Percentiles rank a stretch among this genome's conserved stretches.
phyloP scores from a whole-genome alignment of 1,140 invertebrate species.

The Drosophila truncata region DNA sequence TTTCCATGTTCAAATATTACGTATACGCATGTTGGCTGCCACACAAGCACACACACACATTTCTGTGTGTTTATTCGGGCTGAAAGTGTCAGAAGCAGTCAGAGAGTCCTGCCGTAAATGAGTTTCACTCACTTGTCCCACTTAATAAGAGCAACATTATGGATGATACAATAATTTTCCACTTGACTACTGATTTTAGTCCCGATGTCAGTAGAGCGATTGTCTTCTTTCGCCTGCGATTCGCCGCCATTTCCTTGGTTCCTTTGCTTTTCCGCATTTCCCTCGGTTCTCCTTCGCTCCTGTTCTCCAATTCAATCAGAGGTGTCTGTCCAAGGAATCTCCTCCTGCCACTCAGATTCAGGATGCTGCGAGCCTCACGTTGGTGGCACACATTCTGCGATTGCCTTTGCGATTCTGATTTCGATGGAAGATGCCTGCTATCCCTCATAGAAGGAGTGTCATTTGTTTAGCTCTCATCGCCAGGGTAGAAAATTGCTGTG shows the following conservation, averaged over 20 bases:
- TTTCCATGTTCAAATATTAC: conserved; percentile 29
- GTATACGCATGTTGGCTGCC: conserved; percentile 31
- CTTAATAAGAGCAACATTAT: conserved; percentile 81
- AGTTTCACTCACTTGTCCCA: conserved; percentile 78
- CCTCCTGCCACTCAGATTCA: conserved; percentile 25
- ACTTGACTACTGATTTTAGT: conserved; percentile 81
- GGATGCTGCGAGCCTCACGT: conserved; percentile 6
- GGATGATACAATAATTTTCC: conserved; percentile 85
- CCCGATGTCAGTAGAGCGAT: conserved; percentile 60
- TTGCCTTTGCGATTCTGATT: conserved; percentile 27
- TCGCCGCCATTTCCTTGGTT: conserved; percentile 47
- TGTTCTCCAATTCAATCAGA: conserved; percentile 36
- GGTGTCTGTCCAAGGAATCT: conserved; percentile 32
- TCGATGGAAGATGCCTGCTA: conserved; percentile 18
- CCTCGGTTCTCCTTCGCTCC: not conserved
- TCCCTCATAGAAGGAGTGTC: conserved; percentile 32
- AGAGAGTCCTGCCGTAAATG: conserved; percentile 21
- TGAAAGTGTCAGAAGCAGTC: conserved; percentile 42
- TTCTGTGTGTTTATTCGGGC: conserved; percentile 12
- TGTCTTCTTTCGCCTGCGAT: conserved; percentile 54
- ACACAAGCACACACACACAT: not conserved
- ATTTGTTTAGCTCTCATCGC: conserved; percentile 52
- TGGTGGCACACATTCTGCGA: conserved; percentile 32
- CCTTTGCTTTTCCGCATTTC: conserved; percentile 16
- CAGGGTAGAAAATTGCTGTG: conserved; percentile 13